phyloP scores from a whole-genome alignment of 2,113 vertebrate species.

The Rhabdornis inornatus region DNA sequence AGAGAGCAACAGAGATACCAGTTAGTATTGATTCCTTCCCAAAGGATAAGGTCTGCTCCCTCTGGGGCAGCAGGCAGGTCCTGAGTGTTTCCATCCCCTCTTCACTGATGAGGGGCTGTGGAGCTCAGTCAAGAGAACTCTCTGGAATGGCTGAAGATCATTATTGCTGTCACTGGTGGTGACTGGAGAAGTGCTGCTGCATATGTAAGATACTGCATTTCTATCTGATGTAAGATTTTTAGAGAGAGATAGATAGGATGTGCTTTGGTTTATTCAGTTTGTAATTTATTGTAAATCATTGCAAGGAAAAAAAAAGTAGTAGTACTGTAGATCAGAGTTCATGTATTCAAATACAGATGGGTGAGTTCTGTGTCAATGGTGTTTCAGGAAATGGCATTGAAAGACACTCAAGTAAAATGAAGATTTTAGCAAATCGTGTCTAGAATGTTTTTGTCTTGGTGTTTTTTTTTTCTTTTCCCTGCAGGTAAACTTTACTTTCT shows the following conservation, averaged over 20 bases:
- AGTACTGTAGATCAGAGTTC: neutral
- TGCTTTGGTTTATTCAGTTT: neutral
- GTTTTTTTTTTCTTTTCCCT: neutral
- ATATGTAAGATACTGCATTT: neutral
- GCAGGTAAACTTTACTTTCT: slow-evolving; percentile 45
- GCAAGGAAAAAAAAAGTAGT: neutral
- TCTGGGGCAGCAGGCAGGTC: neutral
- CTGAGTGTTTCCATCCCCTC: neutral
- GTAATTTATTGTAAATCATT: neutral
- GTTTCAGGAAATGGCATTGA: neutral
- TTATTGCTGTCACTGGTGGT: neutral
- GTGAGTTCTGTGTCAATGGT: neutral
- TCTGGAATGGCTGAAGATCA: neutral
- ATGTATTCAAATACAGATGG: neutral
- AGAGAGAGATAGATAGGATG: neutral
- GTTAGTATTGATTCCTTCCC: neutral
- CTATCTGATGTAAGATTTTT: neutral
- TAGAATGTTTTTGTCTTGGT: neutral
- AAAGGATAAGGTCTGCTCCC: neutral
- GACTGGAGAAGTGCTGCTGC: neutral
- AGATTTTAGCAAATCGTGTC: neutral
- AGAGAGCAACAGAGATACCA: neutral
- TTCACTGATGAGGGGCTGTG: neutral
- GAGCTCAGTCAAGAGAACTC: neutral
- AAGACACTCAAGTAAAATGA: neutral